phyloP scores from a whole-genome alignment of 2,797 vertebrate genomes.

The Myotis myotis region DNA sequence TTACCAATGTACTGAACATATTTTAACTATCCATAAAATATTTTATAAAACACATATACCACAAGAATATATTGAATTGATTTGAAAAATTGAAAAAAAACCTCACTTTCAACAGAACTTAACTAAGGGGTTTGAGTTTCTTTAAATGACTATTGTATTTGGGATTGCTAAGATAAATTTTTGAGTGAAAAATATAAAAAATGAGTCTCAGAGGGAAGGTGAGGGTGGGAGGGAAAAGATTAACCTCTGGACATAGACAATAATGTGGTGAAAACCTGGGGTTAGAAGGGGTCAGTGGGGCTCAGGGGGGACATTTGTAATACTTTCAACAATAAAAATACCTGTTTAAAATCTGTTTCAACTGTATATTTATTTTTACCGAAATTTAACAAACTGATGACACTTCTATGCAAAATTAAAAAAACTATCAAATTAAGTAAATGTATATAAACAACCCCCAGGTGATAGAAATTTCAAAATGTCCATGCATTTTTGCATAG shows the following conservation, averaged over 20 bases:
- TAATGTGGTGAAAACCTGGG: too few species aligned
- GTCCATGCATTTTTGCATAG: not conserved
- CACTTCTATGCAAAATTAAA: not conserved
- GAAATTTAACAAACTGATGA: not conserved
- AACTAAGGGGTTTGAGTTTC: not conserved
- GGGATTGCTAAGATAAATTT: not conserved
- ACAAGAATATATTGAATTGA: not conserved
- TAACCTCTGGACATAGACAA: too few species aligned
- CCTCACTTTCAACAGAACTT: not conserved
- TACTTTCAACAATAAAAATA: not conserved
- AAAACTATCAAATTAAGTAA: not conserved
- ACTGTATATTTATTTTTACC: not conserved
- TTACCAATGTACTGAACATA: not conserved
- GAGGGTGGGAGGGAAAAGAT: too few species aligned
- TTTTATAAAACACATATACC: not conserved
- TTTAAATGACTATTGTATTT: not conserved
- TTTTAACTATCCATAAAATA: not conserved
- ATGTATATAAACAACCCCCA: not conserved
- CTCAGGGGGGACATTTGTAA: too few species aligned
- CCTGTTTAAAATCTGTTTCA: not conserved
- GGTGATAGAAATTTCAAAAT: slow-evolving; percentile 44
- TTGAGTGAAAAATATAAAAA: not conserved
- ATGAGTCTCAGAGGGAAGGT: not conserved
- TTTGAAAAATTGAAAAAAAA: not conserved
- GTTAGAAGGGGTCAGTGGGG: too few species aligned